Evolutionary conservation across 2,113 vertebrate genomes (phyloP).

Genomic region (Paramisgurnus dabryanus): DNA sequence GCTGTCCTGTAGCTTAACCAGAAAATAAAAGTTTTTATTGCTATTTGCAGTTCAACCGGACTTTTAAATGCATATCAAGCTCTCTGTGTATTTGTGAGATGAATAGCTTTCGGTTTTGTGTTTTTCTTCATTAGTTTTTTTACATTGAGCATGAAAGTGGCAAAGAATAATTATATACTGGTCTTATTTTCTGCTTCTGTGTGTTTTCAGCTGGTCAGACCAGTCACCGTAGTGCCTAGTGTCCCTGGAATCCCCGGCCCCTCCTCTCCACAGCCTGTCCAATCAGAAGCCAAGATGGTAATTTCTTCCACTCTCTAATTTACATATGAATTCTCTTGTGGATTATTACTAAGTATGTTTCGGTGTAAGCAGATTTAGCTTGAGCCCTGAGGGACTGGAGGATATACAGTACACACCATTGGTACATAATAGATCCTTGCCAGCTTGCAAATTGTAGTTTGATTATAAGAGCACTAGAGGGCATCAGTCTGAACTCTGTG

Average conservation of each 20-base stretch:
- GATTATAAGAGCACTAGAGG: conserved; percentile 24
- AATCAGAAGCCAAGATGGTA: conserved; percentile 99
- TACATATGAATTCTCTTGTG: not conserved
- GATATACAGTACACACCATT: not conserved
- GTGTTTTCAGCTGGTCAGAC: conserved; percentile 90
- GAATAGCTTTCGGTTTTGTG: too few relatives aligned
- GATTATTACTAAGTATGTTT: not conserved
- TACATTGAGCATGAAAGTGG: too few relatives aligned
- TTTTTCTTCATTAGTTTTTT: too few relatives aligned
- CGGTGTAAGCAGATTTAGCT: conserved; percentile 6
- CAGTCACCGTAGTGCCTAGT: conserved; percentile 98
- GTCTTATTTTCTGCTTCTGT: not conserved
- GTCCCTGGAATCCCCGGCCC: conserved; percentile 98
- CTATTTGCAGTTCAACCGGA: too few relatives aligned
- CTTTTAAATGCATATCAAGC: too few relatives aligned
- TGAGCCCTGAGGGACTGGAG: not conserved
- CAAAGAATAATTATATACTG: too few relatives aligned
- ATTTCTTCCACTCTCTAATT: conserved; percentile 53
- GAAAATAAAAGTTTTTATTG: too few relatives aligned
- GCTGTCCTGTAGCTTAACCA: too few relatives aligned
- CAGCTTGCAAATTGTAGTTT: conserved; percentile 31
- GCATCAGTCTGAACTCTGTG: conserved; percentile 22
- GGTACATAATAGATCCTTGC: not conserved
- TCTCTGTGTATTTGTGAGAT: too few relatives aligned
- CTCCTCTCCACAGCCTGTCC: conserved; percentile 90